A percentile compares a stretch with the other conserved stretches of the same genome.
These are phyloP conservation scores for Chymomyza amoena DNA, from an alignment of 2,888 invertebrate genomes.

Conservation along the genomic window DNA sequence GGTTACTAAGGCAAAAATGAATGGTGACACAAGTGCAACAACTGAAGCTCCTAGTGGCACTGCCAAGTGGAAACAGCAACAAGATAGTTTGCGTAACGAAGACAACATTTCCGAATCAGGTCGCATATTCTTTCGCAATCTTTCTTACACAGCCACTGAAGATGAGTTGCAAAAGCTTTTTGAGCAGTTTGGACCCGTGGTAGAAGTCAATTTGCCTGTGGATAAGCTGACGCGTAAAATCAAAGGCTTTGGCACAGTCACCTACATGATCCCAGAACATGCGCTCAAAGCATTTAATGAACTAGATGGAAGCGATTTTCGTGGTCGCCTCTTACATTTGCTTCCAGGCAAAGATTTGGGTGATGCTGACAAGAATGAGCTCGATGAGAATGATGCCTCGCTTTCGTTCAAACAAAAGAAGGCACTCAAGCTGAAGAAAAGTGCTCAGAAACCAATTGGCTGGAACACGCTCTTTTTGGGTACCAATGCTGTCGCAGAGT, in stretches of 20 bases:
- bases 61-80: slow-evolving; percentile 83
- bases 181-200: slow-evolving; percentile 90
- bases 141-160: slow-evolving; percentile 91
- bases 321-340: slow-evolving; percentile 95
- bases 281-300: slow-evolving; percentile 92
- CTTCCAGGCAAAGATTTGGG: slow-evolving; percentile 86
- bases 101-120: slow-evolving; percentile 94
- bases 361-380: slow-evolving; percentile 79
- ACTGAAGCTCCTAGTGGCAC: slow-evolving; percentile 64
- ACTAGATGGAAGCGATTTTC: slow-evolving; percentile 93
- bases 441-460: slow-evolving; percentile 89
- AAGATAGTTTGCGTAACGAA: slow-evolving; percentile 83
- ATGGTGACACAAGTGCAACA: slow-evolving; percentile 21
- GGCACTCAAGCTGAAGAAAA: slow-evolving; percentile 85
- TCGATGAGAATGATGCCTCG: slow-evolving; percentile 81
- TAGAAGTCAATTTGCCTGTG: slow-evolving; percentile 93
- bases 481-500: slow-evolving; percentile 94
- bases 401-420: slow-evolving; percentile 92
- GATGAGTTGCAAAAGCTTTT: slow-evolving; percentile 91
- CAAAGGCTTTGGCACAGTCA: slow-evolving; percentile 94
- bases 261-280: slow-evolving; percentile 96
- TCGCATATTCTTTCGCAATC: slow-evolving; percentile 93
- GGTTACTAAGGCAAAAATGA: slow-evolving; percentile 67
- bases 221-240: slow-evolving; percentile 88
- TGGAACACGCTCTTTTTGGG: slow-evolving; percentile 98